Conservation (phyloP, 2,797 vertebrate genomes). For the Heteromormyrus szaboi region DNA sequence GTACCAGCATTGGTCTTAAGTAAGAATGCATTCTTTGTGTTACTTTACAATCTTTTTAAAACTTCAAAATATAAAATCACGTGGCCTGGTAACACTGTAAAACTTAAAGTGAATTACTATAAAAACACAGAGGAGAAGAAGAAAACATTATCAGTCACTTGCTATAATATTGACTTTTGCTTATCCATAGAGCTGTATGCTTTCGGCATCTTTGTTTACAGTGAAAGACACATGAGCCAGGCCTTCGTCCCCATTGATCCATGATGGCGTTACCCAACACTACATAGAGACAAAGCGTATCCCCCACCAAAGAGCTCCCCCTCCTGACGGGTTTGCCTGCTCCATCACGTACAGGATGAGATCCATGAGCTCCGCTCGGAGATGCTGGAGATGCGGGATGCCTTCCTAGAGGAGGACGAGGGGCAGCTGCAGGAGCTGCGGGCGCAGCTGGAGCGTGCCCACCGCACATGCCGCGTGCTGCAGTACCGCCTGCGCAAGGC, state of each 20-base stretch:
- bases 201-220: background rate
- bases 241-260: background rate
- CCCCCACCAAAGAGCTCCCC: no score
- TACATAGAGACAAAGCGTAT: background rate
- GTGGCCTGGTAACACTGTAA: background rate
- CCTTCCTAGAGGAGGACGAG: slow-evolving; percentile 94
- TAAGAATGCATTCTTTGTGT: background rate
- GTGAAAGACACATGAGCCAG: background rate
- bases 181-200: background rate
- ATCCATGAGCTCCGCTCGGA: slow-evolving; percentile 91
- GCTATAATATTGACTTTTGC: background rate
- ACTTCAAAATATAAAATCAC: background rate
- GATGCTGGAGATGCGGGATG: slow-evolving; percentile 94
- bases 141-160: background rate
- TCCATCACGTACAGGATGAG: slow-evolving; percentile 72
- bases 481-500: slow-evolving; percentile 95
- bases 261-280: background rate
- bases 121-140: background rate
- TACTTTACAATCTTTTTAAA: background rate
- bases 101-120: background rate
- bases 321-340: background rate
- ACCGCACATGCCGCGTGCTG: slow-evolving; percentile 90
- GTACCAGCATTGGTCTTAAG: background rate
- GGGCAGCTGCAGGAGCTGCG: slow-evolving; percentile 89
- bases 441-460: slow-evolving; percentile 89